Evolutionary conservation across 2,113 vertebrate genomes (phyloP).

Genomic region (Brachyistius frenatus): DNA sequence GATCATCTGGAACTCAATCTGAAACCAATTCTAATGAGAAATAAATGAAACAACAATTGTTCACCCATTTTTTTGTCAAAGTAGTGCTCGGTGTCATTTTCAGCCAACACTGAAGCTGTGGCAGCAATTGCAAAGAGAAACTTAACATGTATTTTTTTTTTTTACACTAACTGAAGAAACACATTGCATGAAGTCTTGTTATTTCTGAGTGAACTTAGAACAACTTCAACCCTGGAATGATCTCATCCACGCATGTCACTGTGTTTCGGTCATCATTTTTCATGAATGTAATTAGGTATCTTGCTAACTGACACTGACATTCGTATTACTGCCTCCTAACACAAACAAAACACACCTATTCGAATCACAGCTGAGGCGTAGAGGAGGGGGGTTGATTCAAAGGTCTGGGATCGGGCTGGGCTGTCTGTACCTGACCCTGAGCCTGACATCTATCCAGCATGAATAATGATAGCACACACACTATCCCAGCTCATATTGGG

Average conservation of each 20-base stretch:
- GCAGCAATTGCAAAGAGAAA: no score
- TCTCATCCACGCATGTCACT: neutral
- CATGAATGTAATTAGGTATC: neutral
- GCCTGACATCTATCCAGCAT: slow-evolving; percentile 12
- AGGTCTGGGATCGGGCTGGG: neutral
- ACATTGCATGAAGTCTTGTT: neutral
- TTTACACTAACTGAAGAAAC: no score
- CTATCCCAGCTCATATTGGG: no score
- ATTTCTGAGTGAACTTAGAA: neutral
- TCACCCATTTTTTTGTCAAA: no score
- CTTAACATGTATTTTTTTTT: no score
- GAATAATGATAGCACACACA: slow-evolving; percentile 12
- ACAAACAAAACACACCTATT: neutral
- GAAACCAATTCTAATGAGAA: no score
- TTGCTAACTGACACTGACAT: neutral
- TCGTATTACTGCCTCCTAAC: neutral
- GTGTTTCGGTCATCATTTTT: neutral
- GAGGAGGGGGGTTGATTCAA: neutral
- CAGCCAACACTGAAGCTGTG: no score
- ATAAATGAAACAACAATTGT: no score
- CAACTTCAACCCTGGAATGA: neutral
- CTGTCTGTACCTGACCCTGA: neutral
- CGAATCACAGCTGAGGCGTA: neutral
- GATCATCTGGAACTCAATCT: no score
- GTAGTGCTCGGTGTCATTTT: no score